phyloP scores from a whole-genome alignment of 30 jellyfish, hydroid and myxozoan genomes.

The Aurelia sp. region DNA sequence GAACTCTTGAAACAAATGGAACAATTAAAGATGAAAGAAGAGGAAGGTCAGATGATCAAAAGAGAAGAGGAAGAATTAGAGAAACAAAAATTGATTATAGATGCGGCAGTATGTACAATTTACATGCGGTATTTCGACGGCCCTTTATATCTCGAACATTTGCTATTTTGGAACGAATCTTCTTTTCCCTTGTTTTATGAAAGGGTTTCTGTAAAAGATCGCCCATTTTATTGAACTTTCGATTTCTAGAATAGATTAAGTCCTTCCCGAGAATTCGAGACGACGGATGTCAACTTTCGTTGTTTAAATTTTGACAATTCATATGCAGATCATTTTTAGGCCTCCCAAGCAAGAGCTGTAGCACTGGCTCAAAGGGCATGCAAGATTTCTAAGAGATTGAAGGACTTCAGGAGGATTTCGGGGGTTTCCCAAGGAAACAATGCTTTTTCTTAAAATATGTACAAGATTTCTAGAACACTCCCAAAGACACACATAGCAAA shows the following conservation, averaged over 20 bases:
- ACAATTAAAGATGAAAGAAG: slow-evolving; percentile 74
- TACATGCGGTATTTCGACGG: background rate
- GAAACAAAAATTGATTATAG: slow-evolving; percentile 42
- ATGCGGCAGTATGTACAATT: slow-evolving; percentile 68
- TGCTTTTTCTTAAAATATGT: too few relatives aligned
- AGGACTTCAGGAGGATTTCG: too few relatives aligned
- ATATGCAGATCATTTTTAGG: background rate
- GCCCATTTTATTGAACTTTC: background rate
- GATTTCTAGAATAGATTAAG: too few relatives aligned
- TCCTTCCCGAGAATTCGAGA: too few relatives aligned
- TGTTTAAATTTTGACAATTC: too few relatives aligned
- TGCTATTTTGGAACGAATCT: background rate
- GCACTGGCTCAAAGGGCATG: too few relatives aligned
- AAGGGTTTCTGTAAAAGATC: background rate
- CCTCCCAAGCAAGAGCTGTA: too few relatives aligned
- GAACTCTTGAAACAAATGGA: slow-evolving; percentile 77
- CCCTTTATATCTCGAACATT: background rate
- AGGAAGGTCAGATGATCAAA: slow-evolving; percentile 81
- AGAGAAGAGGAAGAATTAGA: slow-evolving; percentile 75
- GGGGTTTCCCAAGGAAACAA: too few relatives aligned
- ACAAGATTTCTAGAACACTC: too few relatives aligned
- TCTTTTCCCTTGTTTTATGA: background rate
- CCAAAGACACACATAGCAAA: too few relatives aligned
- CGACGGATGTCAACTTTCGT: too few relatives aligned
- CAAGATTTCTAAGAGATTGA: too few relatives aligned